Conservation (phyloP, 64 coral and sea anemone species). For the Stichodactyla mertensii region DNA sequence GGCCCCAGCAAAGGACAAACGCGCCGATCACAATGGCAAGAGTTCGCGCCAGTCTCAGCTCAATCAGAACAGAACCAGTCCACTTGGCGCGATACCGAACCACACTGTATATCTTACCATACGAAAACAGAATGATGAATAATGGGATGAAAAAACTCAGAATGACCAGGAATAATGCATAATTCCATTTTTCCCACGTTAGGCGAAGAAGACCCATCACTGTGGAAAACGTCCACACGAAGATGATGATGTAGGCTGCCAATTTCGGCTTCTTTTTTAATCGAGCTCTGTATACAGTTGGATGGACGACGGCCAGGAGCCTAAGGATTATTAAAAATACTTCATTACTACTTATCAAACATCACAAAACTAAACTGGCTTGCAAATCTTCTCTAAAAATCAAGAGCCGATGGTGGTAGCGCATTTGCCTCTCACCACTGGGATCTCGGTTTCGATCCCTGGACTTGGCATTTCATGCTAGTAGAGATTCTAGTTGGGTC, state of each 20-base stretch:
- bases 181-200: constrained; percentile 13
- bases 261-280: constrained; percentile 50
- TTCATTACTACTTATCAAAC: not conserved
- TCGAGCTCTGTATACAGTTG: constrained; percentile 65
- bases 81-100: constrained; percentile 68
- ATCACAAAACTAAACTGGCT: no score
- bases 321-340: not conserved
- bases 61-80: constrained; percentile 80
- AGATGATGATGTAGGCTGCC: constrained; percentile 49
- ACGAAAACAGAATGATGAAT: constrained; percentile 57
- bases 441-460: no score
- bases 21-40: constrained; percentile 81
- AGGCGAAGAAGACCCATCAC: constrained; percentile 40
- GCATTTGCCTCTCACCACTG: no score
- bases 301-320: constrained; percentile 72
- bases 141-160: constrained; percentile 66
- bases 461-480: no score
- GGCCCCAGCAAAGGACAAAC: constrained; percentile 91
- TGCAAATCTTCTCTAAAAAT: no score
- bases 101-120: constrained; percentile 69
- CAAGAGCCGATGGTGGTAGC: no score
- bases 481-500: no score
- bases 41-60: constrained; percentile 76
- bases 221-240: constrained; percentile 52
- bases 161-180: constrained; percentile 50